These are phyloP conservation scores for Rhadinocentrus ornatus DNA, from an alignment of 2,797 vertebrate species.

Conservation along the genomic window DNA sequence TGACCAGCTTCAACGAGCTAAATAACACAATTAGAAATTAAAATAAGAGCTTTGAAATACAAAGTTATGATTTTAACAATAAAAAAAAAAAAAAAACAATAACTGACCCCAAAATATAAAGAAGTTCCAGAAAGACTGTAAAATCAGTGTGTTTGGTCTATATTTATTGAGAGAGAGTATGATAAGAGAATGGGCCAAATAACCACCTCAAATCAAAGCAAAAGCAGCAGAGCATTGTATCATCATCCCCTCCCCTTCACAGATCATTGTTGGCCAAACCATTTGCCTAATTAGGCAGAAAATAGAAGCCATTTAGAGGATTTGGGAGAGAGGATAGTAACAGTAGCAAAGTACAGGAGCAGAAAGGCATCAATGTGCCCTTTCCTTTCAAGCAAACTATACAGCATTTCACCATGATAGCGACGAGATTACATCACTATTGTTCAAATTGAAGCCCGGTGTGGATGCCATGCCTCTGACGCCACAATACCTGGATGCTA, in stretches of 20 bases:
- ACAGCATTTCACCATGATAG: neutral
- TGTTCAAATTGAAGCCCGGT: neutral
- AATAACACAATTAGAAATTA: neutral
- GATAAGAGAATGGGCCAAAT: neutral
- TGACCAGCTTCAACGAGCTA: neutral
- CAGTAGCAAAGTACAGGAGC: conserved; percentile 7
- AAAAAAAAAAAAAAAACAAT: neutral
- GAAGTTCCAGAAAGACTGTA: neutral
- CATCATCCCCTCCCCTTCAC: conserved; percentile 40
- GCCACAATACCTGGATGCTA: neutral
- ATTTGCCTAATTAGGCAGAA: conserved; percentile 79
- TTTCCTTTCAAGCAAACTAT: conserved; percentile 1
- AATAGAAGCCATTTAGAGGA: conserved; percentile 71
- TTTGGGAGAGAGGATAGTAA: conserved; percentile 29
- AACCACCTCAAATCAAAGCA: conserved; percentile 24
- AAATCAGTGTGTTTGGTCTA: neutral
- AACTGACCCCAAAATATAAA: neutral
- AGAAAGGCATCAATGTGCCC: neutral
- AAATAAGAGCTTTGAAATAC: neutral
- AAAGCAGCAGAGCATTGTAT: conserved; percentile 24
- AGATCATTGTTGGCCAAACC: conserved; percentile 56
- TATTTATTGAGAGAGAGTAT: conserved; percentile 3
- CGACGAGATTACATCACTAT: neutral
- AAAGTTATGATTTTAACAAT: neutral
- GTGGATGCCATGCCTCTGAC: neutral